Base-by-base conservation (phyloP, 1,140 invertebrate genomes). In the Laupala kohalensis region DNA sequence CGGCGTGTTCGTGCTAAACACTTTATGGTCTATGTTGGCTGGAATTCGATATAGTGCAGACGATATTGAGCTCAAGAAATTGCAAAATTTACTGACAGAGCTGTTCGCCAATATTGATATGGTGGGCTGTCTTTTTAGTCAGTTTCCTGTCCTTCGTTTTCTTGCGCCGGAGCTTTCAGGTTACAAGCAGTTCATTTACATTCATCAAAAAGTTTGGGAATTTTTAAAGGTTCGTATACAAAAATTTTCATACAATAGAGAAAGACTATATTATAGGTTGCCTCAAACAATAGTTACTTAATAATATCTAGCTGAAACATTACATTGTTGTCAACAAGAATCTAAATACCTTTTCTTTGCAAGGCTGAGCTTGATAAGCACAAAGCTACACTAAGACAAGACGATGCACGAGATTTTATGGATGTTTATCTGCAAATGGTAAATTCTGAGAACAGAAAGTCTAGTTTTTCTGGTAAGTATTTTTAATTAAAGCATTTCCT, bases 1-100 rank as follows among this genome's bases (percentile, higher is more conserved):
- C 75, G 87, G 87, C 30, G 71, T 72, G 12, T 72, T 37, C 12
- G 53, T 69, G 29, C 79, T 95, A 13, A 97, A 96, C 75, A 92
- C 91, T 0, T 80, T 96, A 0, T 96, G 93, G 91, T 87, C 84
- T 69, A 92, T 96, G 88, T 86, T 95, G 80, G 91, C 93, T 70
- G 91, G 93, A 1, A 86, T 83, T 75, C 79, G 88, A 66, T 91
- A 89, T 70, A 83, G 84, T 70, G 80, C 83, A 1, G 87, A 87
- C 25, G 89, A 92, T 67, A 81, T 85, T 28, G 85, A 91, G 75
- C 80, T 93, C 70, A 84, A 84, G 53, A 78, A 86, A 25, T 79
- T 94, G 0, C 88, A 93, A 79, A 80, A 80, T 65, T 84, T 92
- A 19, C 80, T 93, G 6, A 87, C 86, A 13, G 87, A 89, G 74